phyloP scores from a whole-genome alignment of 2,113 vertebrate species.

The Perccottus glenii region DNA sequence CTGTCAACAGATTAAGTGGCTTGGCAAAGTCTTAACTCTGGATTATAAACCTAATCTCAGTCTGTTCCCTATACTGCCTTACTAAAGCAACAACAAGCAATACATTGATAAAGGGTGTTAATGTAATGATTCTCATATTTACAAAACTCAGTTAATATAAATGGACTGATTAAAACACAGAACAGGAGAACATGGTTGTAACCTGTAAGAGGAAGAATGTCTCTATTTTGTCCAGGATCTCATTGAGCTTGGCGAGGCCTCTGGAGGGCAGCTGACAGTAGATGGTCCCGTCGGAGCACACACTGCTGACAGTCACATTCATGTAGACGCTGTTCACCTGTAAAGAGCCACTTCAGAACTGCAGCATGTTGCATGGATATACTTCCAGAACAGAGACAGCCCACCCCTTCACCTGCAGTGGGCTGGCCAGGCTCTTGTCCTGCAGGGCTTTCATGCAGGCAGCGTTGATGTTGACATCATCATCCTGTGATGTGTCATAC shows the following conservation, averaged over 20 bases:
- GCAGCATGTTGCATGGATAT: not conserved
- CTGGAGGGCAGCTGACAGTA: slow-evolving; percentile 92
- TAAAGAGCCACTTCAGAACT: slow-evolving; percentile 13
- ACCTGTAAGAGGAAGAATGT: slow-evolving; percentile 89
- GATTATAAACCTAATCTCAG: slow-evolving; percentile 76
- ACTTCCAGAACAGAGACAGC: not conserved
- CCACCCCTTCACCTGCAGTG: slow-evolving; percentile 82
- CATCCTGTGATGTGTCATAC: slow-evolving; percentile 96
- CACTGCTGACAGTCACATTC: slow-evolving; percentile 88
- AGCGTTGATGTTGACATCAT: slow-evolving; percentile 96
- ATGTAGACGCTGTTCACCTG: slow-evolving; percentile 88
- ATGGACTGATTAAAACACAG: too few relatives aligned
- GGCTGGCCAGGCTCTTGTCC: slow-evolving; percentile 85
- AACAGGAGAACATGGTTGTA: not conserved
- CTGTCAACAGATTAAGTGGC: slow-evolving; percentile 62
- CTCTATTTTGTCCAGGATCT: slow-evolving; percentile 86
- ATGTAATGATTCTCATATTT: not conserved
- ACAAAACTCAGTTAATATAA: too few relatives aligned
- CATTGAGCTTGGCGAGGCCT: slow-evolving; percentile 86
- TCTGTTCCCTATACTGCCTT: slow-evolving; percentile 54
- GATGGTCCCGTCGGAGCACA: slow-evolving; percentile 91
- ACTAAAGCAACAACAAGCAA: slow-evolving; percentile 2
- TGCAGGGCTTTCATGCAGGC: slow-evolving; percentile 87
- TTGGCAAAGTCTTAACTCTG: slow-evolving; percentile 59
- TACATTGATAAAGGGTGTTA: slow-evolving; percentile 18